Base-by-base conservation (phyloP, 1,140 invertebrate genomes). In the Drosophila oshimai region DNA sequence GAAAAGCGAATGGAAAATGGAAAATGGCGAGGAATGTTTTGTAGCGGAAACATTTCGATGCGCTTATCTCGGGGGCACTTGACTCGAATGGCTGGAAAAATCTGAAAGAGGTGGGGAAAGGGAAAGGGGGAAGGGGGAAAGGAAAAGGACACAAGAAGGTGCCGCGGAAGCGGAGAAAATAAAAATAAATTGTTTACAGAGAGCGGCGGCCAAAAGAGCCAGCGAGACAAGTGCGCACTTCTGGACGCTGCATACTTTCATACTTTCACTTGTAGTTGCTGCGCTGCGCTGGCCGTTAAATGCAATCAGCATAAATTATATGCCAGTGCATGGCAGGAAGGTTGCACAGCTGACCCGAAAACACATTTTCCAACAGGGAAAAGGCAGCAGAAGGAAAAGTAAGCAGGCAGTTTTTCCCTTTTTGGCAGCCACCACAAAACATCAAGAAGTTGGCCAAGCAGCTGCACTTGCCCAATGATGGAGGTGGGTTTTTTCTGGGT, bases 291-390 rank as follows among this genome's bases (percentile, higher is more conserved):
- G 74, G 34, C 78, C 61, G 74, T 88, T 87, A 87, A 88, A 87
- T 81, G 77, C 81, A 87, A 87, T 87, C 83, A 87, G 77, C 81
- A 87, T 87, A 87, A 87, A 87, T 87, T 87, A 87, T 81, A 87
- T 73, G 64, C 81, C 67, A 51, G 50, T 49, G 39, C 57, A 18
- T 53, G 36, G 33, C 39, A 42, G 22, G 70, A 34, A 60, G 60
- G 58, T 39, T 72, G 37, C 80, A 68, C 76, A 87, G 83, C 83
- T 87, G 81, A 87, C 81, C 81, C 77, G 76, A 87, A 87, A 87
- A 87, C 81, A 88, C 81, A 87, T 87, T 86, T 84, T 69, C 65
- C 75, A 64, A 60, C 70, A 28, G 62, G 55, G 33, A 33, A 33
- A 67, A 20, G 53, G 49, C 46, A 54, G 36, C 18, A n/a, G 17